Evolutionary conservation across 2,113 vertebrate genomes (phyloP), one percentile per base, ranked within the genome.

Genomic region (Gambusia affinis): DNA sequence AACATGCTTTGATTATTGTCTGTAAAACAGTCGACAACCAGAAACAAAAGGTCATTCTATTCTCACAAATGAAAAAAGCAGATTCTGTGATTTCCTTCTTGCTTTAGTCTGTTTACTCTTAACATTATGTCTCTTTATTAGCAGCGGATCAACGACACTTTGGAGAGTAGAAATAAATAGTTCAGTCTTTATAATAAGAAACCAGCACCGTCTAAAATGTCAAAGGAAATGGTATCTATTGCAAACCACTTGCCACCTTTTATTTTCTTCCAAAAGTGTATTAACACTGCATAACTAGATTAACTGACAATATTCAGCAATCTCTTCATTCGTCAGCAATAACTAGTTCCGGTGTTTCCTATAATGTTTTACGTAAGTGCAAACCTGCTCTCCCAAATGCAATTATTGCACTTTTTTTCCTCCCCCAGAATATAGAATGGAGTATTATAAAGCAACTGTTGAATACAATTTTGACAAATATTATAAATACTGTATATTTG

Each of bases 391-490:
- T 86, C 81, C 62, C 37, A 79, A 87, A 83, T 88, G 89, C 90
- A 86, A 80, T 62, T 85, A 83, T 93, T 92, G 89, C 88, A 91
- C 89, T 86, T 80, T 86, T 89, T 70, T 81, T 67, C 84, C 76
- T 88, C 66, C 81, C 69, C 84, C 76, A 75, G 54, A 88, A 77
- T 87, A 82, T 73, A 72, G 64, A 29, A 88, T 85, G 78, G 69
- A 80, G 75, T 81, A 77, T 82, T 67, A 89, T 70, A 89, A 81
- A 71, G 61, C 78, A 80, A 69, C 80, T 81, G 75, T 86, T 89
- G 69, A 84, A 82, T 72, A 87, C 87, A 67, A 67, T 85, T 83
- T 86, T 87, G 79, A 75, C 84, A 83, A 83, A 85, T 84, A 77
- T 70, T 88, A 67, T 77, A 81, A 82, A 88, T 82, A 88, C 81